phyloP scores from a whole-genome alignment of 2,888 invertebrate genomes.

The Minunthozetes semirufus region DNA sequence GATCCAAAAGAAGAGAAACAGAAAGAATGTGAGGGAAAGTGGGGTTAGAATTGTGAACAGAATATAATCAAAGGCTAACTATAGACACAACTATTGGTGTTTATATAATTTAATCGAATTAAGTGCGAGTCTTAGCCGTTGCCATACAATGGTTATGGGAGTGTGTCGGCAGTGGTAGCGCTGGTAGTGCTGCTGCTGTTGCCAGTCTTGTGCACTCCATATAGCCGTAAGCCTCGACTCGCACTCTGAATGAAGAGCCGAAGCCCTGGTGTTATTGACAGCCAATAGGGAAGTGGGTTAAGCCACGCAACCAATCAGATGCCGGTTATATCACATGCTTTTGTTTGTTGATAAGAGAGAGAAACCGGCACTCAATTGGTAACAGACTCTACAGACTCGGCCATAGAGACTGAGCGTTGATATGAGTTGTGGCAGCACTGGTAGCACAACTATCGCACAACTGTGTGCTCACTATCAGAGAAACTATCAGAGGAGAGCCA shows the following conservation, averaged over 20 bases:
- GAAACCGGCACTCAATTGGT: not conserved
- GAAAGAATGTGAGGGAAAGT: not conserved
- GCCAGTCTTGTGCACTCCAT: no score
- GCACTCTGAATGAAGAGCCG: no score
- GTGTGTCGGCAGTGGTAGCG: no score
- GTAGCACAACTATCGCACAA: not conserved
- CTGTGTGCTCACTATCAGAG: no score
- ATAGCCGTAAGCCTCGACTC: no score
- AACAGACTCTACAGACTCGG: not conserved
- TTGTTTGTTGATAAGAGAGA: conserved; percentile 13
- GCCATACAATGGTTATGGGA: no score
- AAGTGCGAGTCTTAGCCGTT: not conserved
- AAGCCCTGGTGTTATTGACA: not conserved
- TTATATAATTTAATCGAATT: conserved; percentile 1
- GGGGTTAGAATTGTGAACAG: not conserved
- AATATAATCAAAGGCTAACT: not conserved
- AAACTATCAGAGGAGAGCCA: no score
- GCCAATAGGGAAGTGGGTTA: not conserved
- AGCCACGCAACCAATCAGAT: conserved; percentile 7
- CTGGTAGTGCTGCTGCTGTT: no score
- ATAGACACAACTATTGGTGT: not conserved
- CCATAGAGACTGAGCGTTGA: not conserved
- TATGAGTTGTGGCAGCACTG: not conserved
- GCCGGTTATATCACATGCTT: not conserved
- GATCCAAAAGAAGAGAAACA: not conserved